Conservation (phyloP, 2,797 vertebrate species). For the Eulemur mongoz region DNA sequence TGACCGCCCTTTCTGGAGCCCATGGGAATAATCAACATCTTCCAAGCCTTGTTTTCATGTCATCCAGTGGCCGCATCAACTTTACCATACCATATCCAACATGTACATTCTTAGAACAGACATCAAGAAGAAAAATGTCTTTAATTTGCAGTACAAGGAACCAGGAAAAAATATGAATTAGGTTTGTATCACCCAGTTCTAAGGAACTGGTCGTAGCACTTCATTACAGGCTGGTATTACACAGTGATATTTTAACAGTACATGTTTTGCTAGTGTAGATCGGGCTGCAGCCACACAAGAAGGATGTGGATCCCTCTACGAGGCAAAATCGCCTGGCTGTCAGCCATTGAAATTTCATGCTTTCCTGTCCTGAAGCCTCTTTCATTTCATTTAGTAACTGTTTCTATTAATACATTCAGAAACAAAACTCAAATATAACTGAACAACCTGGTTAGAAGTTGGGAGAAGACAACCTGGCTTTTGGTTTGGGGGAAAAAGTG, state of each 20-base stretch:
- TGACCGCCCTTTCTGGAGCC: background rate
- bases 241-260: background rate
- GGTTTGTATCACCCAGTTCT: background rate
- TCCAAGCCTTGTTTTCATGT: background rate
- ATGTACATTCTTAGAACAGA: background rate
- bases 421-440: slow-evolving; percentile 34
- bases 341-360: slow-evolving; percentile 47
- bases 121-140: background rate
- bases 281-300: slow-evolving; percentile 45
- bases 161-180: background rate
- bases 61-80: background rate
- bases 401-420: slow-evolving; percentile 34
- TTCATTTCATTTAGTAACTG: slow-evolving; percentile 48
- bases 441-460: background rate
- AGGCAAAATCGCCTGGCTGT: slow-evolving; percentile 47
- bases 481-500: background rate
- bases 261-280: background rate
- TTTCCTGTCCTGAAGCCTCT: slow-evolving; percentile 56
- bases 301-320: slow-evolving; percentile 26
- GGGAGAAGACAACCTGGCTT: background rate
- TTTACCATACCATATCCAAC: background rate
- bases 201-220: background rate
- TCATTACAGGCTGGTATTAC: background rate
- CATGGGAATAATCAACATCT: background rate
- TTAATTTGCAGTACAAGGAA: background rate